Percentiles rank a stretch among this genome's conserved stretches.
phyloP scores from a whole-genome alignment of 2,113 vertebrate species.

The Pelodiscus sinensis region DNA sequence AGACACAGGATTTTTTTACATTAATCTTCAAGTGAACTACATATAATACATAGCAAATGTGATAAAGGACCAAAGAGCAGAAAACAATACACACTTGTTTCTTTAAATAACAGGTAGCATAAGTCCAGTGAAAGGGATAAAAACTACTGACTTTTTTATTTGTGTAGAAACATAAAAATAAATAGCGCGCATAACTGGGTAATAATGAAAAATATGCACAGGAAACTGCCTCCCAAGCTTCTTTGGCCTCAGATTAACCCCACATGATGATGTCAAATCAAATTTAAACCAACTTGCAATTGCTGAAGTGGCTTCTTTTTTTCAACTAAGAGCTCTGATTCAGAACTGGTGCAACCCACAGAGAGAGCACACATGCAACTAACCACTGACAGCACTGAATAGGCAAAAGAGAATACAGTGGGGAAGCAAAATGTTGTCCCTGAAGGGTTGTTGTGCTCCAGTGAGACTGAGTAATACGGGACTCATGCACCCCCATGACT shows the following conservation, averaged over 20 bases:
- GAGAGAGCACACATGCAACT: no score
- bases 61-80: background rate
- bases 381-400: no score
- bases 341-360: background rate
- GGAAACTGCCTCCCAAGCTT: background rate
- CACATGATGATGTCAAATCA: background rate
- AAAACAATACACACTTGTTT: background rate
- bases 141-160: background rate
- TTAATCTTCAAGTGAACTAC: background rate
- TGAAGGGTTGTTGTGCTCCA: background rate
- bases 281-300: background rate
- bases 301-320: background rate
- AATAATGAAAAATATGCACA: fast-evolving
- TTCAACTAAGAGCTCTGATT: background rate
- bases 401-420: background rate
- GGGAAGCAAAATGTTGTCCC: background rate
- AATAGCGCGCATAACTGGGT: background rate
- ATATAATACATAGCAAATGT: background rate
- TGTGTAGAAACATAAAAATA: background rate
- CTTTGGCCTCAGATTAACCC: background rate
- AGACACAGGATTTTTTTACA: background rate
- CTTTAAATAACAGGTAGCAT: background rate
- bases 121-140: background rate
- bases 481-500: background rate
- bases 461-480: background rate